Evolutionary conservation across 2,113 vertebrate species (phyloP).

Genomic region (Rana temporaria): DNA sequence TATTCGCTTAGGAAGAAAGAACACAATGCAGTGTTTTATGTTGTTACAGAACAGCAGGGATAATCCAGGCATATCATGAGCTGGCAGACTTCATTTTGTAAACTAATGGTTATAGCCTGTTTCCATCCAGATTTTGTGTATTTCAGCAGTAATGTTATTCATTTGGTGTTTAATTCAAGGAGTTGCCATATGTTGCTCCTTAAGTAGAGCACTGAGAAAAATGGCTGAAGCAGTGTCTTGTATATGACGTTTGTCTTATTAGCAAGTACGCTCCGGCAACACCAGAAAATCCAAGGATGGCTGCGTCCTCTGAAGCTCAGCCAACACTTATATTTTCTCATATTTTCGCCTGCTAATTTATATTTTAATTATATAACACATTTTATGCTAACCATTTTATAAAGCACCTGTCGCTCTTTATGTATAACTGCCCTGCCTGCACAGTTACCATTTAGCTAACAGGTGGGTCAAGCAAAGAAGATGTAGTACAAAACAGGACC

Average conservation of each 20-base stretch:
- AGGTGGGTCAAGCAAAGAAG: no score
- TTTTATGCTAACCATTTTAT: no score
- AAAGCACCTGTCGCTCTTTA: no score
- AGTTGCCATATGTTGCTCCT: conserved; percentile 49
- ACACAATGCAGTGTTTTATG: conserved; percentile 23
- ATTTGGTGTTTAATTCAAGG: conserved; percentile 53
- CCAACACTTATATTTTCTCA: not conserved
- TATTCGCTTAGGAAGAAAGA: conserved; percentile 2
- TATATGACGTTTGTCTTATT: conserved; percentile 40
- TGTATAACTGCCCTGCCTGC: no score
- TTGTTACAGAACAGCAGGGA: conserved; percentile 46
- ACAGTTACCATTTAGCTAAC: no score
- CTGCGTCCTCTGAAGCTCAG: not conserved
- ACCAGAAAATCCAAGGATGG: no score
- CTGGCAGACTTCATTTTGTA: conserved; percentile 53
- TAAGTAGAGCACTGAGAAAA: conserved; percentile 43
- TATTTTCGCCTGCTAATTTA: no score
- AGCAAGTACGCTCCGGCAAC: not conserved
- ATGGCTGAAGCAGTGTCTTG: conserved; percentile 27
- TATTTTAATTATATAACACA: no score
- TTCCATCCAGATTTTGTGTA: conserved; percentile 41
- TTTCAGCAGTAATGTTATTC: conserved; percentile 52
- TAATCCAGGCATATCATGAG: conserved; percentile 53
- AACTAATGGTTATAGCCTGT: conserved; percentile 48
- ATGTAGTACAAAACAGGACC: no score